Evolutionary conservation across 2,888 invertebrate species (phyloP), one percentile per base, ranked within the genome.

Genomic region (Eristalis arbustorum): DNA sequence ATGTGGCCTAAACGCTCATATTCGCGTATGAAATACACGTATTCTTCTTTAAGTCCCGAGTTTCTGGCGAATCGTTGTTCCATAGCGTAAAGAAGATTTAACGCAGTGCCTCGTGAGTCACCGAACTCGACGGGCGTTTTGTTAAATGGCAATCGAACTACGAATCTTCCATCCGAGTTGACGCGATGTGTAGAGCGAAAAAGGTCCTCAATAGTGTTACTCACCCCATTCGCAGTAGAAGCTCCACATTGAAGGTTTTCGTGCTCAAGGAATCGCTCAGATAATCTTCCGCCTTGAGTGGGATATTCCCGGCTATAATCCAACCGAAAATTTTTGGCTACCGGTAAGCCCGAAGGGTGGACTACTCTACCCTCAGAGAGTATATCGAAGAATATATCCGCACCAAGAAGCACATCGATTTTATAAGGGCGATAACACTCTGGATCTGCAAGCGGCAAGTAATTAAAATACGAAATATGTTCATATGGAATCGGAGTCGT

Each of bases 241-340:
- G 11, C 1, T 13, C 11, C 37, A 11, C 10, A 11, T 3, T 37
- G 2, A 37, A 37, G 2, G 37, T 13, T 13, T 37, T 37, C 37
- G 3, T 37, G 37, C 28, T 67, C 37, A 11, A 11, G 13, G 3
- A 37, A 37, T 3, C 64, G 18, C 18, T 25, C n/a, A 64, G 14
- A 1, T 2, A 5, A 31, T 18, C 23, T 13, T 62, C 62, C 11
- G 23, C 13, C 2, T 13, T 49, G 31, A n/a, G 10, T 0, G 75
- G 63, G 23, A 77, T n/a, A 18, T 63, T 62, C 14, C 76, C 63
- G 22, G 69, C 63, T 5, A 69, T 28, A 14, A 77, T 63, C 76
- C 76, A 76, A 13, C 68, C 63, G 22, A 77, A 77, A 28, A 69
- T 76, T 77, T 31, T 63, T 61, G 13, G 34, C n/a, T n/a, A n/a